A percentile compares a stretch with the other conserved stretches of the same genome.
These are phyloP conservation scores for Turnix velox DNA, from an alignment of 2,113 vertebrate species.

Conservation along the genomic window DNA sequence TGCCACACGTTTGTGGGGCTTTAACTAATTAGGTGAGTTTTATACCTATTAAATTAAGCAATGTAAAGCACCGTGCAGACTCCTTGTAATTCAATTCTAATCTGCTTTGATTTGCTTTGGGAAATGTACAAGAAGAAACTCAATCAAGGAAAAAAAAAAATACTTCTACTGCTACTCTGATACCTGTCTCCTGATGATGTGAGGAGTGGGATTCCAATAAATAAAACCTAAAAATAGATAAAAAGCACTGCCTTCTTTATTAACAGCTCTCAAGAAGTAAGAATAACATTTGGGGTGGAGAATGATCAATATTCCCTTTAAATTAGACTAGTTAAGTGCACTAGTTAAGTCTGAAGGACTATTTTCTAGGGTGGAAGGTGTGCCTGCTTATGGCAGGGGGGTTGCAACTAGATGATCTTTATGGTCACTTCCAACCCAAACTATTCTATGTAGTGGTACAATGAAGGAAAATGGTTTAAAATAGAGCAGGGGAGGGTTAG, in stretches of 20 bases:
- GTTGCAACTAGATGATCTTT: too few relatives aligned
- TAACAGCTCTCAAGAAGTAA: background rate
- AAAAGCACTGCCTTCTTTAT: background rate
- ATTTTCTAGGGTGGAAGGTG: too few relatives aligned
- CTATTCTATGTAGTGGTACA: too few relatives aligned
- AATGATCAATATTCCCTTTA: background rate
- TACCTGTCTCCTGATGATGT: background rate
- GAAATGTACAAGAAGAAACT: background rate
- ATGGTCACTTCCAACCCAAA: too few relatives aligned
- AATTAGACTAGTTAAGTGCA: background rate
- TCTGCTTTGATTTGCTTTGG: background rate
- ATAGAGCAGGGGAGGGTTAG: too few relatives aligned
- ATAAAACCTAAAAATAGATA: background rate
- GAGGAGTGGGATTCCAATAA: background rate
- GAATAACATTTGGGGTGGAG: background rate
- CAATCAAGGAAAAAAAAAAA: background rate
- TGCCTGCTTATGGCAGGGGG: too few relatives aligned
- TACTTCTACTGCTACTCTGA: background rate
- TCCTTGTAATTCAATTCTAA: background rate
- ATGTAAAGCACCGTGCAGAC: background rate
- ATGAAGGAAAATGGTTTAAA: too few relatives aligned
- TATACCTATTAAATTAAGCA: background rate
- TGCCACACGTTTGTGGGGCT: rapidly evolving
- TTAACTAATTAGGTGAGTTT: background rate
- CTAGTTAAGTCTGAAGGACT: too few relatives aligned